phyloP scores from a whole-genome alignment of 1,140 invertebrate genomes.

The Hycleus phaleratus region DNA sequence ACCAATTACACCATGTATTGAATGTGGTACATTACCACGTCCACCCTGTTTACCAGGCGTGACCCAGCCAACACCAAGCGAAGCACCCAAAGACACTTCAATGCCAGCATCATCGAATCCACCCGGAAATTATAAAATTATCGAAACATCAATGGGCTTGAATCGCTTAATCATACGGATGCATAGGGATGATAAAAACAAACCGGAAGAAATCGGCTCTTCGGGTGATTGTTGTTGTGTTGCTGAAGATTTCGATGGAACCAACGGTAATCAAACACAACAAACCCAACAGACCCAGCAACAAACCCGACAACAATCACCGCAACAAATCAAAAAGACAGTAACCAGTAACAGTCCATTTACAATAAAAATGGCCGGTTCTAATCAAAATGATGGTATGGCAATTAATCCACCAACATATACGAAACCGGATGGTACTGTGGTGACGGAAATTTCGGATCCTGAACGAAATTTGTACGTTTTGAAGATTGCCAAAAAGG shows the following conservation, averaged over 20 bases:
- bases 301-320: too few relatives aligned
- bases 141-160: slow-evolving; percentile 39
- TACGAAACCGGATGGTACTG: slow-evolving; percentile 29
- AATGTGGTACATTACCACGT: too few relatives aligned
- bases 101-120: not conserved
- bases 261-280: too few relatives aligned
- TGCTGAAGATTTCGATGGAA: too few relatives aligned
- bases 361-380: slow-evolving; percentile 25
- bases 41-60: too few relatives aligned
- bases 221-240: too few relatives aligned
- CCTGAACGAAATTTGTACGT: slow-evolving; percentile 40
- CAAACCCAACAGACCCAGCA: too few relatives aligned
- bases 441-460: slow-evolving; percentile 37
- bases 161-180: slow-evolving; percentile 39
- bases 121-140: slow-evolving; percentile 37
- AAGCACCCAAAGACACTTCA: too few relatives aligned
- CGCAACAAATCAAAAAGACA: too few relatives aligned
- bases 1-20: too few relatives aligned
- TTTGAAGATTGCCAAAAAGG: slow-evolving; percentile 35
- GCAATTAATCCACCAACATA: slow-evolving; percentile 31
- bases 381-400: slow-evolving; percentile 23
- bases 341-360: slow-evolving; percentile 6
- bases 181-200: slow-evolving; percentile 32
- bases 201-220: slow-evolving; percentile 22
- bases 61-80: too few relatives aligned